A percentile compares a stretch with the other conserved stretches of the same genome.
Evolutionary conservation across 2,888 invertebrate genomes (phyloP).

Genomic region (Nomada fucata): DNA sequence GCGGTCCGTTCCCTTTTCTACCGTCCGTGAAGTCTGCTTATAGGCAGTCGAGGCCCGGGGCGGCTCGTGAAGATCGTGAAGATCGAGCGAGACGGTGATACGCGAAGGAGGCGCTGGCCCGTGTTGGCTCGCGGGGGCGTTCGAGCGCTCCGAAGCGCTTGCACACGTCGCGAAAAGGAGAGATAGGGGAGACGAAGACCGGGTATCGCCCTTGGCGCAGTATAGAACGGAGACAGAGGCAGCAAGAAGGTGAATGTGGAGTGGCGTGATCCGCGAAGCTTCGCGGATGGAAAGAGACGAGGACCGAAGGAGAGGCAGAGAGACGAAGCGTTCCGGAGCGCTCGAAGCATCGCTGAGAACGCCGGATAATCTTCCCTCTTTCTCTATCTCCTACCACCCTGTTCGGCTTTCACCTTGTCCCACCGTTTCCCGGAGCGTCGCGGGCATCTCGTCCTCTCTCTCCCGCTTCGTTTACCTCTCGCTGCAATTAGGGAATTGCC

Average conservation of each 20-base stretch:
- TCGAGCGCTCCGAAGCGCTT: conserved; percentile 75
- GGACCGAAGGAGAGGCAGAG: neutral
- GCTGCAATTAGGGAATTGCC: conserved; percentile 81
- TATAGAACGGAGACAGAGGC: conserved; percentile 13
- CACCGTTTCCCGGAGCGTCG: conserved; percentile 27
- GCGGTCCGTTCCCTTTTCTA: conserved; percentile 57
- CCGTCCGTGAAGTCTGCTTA: conserved; percentile 73
- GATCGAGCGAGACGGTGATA: conserved; percentile 74
- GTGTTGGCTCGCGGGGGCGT: conserved; percentile 82
- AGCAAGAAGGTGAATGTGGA: conserved; percentile 51
- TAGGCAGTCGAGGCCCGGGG: conserved; percentile 71
- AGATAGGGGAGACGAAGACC: conserved; percentile 32
- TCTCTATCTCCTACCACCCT: conserved; percentile 13
- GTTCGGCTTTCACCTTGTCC: conserved; percentile 42
- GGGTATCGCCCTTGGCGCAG: neutral
- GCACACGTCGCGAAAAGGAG: conserved; percentile 62
- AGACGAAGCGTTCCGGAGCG: conserved; percentile 58
- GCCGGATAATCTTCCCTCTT: conserved; percentile 55
- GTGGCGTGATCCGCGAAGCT: conserved; percentile 36
- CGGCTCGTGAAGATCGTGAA: conserved; percentile 80
- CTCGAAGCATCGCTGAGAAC: conserved; percentile 69
- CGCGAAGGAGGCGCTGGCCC: conserved; percentile 70
- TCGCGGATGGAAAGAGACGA: conserved; percentile 44
- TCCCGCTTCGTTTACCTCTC: conserved; percentile 72
- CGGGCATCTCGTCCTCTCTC: conserved; percentile 38